Conservation (phyloP, 1,140 invertebrate species). For the Steinernema khuongi region DNA sequence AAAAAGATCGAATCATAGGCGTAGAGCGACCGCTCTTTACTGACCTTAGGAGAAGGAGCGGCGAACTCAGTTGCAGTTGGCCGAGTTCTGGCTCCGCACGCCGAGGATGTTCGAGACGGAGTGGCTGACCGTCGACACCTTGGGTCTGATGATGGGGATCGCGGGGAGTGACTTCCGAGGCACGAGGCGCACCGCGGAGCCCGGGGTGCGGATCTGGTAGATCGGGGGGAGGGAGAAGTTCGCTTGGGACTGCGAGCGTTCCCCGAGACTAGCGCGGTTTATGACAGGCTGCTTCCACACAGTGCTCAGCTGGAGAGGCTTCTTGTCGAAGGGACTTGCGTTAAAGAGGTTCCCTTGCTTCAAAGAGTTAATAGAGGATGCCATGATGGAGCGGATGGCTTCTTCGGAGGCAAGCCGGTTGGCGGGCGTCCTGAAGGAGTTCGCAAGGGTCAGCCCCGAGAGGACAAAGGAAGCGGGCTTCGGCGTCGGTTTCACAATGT, state of each 20-base stretch:
- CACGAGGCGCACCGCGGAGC: not conserved
- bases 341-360: not conserved
- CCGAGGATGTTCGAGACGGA: conserved; percentile 1
- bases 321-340: not conserved
- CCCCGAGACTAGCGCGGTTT: not conserved
- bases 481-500: not conserved
- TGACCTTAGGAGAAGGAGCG: not conserved
- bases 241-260: not conserved
- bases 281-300: not conserved
- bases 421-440: not conserved
- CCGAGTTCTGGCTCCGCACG: not conserved
- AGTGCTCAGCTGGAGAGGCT: not conserved
- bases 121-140: not conserved
- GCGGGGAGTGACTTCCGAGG: not conserved
- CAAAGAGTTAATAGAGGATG: no score
- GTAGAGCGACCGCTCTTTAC: not conserved
- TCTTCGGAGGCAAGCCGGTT: not conserved
- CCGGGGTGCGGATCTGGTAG: conserved; percentile 2
- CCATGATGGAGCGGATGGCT: not conserved
- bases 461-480: not conserved
- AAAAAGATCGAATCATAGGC: conserved; percentile 12
- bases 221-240: conserved; percentile 20
- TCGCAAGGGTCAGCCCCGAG: not conserved
- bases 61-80: not conserved
- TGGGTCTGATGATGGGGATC: not conserved